A percentile compares a stretch with the other conserved stretches of the same genome.
Conservation (phyloP, 2,113 vertebrate species). For the Crotalus viridis region DNA sequence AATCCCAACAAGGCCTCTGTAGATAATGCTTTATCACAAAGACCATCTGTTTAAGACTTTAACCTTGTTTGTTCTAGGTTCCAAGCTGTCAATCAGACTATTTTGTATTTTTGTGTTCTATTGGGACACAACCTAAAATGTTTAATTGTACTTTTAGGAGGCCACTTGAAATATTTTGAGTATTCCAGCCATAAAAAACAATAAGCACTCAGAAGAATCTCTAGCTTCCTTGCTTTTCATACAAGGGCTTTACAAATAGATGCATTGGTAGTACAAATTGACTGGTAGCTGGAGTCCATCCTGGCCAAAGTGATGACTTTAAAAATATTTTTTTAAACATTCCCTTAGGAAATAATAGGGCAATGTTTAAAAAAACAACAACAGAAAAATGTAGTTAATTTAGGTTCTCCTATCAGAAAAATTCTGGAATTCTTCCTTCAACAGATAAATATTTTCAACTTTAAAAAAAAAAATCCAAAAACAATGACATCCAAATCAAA, state of each 20-base stretch:
- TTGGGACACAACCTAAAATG: not conserved
- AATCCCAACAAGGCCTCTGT: not conserved
- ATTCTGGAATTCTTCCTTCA: not conserved
- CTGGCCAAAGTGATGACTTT: not conserved
- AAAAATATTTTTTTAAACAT: not conserved
- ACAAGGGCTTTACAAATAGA: not conserved
- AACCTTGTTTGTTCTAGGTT: not conserved
- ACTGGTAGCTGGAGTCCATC: not conserved
- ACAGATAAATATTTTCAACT: not conserved
- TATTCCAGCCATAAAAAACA: not conserved
- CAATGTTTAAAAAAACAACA: not conserved
- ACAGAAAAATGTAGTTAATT: not conserved
- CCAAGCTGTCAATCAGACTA: not conserved
- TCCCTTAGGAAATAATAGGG: not conserved
- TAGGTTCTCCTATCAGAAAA: not conserved
- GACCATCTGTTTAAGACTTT: not conserved
- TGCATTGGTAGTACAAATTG: not conserved
- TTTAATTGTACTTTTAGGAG: not conserved
- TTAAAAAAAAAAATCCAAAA: not conserved
- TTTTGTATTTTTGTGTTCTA: not conserved
- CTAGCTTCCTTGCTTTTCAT: not conserved
- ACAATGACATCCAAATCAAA: not conserved
- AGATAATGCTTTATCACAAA: not conserved
- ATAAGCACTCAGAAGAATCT: not conserved
- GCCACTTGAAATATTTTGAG: not conserved